phyloP scores from a whole-genome alignment of 2,888 invertebrate genomes.

The Eupithecia tripunctaria region DNA sequence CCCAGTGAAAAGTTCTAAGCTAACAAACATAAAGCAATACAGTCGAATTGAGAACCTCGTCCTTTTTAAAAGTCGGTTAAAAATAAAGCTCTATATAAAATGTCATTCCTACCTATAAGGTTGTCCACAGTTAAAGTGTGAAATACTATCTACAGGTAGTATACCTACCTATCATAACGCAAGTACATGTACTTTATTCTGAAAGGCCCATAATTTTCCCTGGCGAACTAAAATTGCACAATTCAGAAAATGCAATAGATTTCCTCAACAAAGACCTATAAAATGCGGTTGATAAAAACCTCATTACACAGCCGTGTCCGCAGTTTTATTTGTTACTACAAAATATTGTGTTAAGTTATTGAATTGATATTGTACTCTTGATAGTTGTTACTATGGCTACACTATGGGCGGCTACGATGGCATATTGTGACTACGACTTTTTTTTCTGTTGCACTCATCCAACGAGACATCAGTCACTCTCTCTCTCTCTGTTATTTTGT shows the following conservation, averaged over 20 bases:
- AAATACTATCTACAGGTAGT: neutral
- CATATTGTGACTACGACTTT: neutral
- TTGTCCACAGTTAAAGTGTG: neutral
- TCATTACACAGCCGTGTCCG: slow-evolving; percentile 21
- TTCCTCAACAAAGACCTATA: slow-evolving; percentile 30
- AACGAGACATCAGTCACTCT: neutral
- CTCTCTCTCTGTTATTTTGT: neutral
- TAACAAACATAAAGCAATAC: too few relatives aligned
- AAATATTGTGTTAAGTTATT: slow-evolving; percentile 34
- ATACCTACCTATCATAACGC: neutral
- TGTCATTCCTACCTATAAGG: neutral
- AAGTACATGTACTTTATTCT: neutral
- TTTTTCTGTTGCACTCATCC: neutral
- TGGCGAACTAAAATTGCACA: slow-evolving; percentile 19
- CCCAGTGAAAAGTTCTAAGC: too few relatives aligned
- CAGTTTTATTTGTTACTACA: slow-evolving; percentile 27
- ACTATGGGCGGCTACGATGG: neutral
- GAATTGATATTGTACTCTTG: slow-evolving; percentile 20
- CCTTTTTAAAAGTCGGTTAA: too few relatives aligned
- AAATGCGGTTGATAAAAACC: slow-evolving; percentile 32
- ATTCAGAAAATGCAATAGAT: slow-evolving; percentile 27
- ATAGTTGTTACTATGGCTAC: neutral
- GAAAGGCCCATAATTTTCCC: slow-evolving; percentile 5
- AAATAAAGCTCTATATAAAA: slow-evolving; percentile 30
- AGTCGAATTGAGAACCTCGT: too few relatives aligned